phyloP scores from a whole-genome alignment of 2,797 vertebrate species.

The Mus caroli region DNA sequence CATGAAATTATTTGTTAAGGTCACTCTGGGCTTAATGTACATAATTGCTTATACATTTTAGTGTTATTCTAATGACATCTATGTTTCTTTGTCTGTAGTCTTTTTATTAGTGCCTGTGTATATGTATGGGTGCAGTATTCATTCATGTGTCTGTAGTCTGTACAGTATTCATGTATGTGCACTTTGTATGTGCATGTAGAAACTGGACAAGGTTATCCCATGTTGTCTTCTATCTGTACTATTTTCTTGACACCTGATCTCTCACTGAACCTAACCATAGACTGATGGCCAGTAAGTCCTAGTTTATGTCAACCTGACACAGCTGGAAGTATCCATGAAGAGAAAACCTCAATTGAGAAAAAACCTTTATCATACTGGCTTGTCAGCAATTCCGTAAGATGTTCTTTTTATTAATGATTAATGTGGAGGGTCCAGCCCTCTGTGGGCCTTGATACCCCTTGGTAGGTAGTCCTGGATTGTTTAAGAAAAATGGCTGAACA shows the following conservation, averaged over 20 bases:
- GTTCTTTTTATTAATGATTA: neutral
- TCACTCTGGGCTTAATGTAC: neutral
- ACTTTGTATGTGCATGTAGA: neutral
- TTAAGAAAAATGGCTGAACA: neutral
- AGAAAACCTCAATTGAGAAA: neutral
- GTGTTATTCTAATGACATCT: neutral
- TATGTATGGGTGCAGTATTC: neutral
- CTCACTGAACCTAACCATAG: neutral
- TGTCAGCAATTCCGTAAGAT: neutral
- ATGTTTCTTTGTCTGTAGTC: neutral
- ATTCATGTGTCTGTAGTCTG: neutral
- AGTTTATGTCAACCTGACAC: neutral
- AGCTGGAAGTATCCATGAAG: neutral
- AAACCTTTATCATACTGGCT: neutral
- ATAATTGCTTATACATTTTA: neutral
- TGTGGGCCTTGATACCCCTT: no score
- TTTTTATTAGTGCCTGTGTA: neutral
- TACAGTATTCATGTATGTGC: no score
- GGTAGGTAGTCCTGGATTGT: neutral
- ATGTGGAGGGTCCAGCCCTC: neutral
- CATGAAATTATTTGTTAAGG: slow-evolving; percentile 40
- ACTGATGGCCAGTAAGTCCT: neutral
- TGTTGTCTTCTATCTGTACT: neutral
- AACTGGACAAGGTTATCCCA: neutral
- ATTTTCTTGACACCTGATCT: neutral